Evolutionary conservation across 2,888 invertebrate species (phyloP).

Genomic region (Cataglyphis livida): DNA sequence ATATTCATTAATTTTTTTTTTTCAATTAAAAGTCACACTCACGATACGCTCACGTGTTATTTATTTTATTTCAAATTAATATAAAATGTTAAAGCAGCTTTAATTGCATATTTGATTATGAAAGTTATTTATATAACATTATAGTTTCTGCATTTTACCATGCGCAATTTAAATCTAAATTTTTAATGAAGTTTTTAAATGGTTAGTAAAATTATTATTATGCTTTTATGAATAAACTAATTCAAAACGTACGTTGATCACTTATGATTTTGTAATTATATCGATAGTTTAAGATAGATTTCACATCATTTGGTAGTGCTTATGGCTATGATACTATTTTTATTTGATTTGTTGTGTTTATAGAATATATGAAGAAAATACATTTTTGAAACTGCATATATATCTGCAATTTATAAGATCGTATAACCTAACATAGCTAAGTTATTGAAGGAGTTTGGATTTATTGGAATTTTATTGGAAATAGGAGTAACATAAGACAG

Average conservation of each 20-base stretch:
- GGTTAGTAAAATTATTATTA: neutral
- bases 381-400: neutral
- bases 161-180: neutral
- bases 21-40: conserved; percentile 1
- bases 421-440: neutral
- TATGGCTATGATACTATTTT: neutral
- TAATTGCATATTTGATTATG: neutral
- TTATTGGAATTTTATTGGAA: conserved; percentile 8
- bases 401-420: conserved; percentile 16
- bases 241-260: neutral
- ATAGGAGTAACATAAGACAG: neutral
- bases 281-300: neutral
- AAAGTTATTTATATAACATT: neutral
- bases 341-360: neutral
- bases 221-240: neutral
- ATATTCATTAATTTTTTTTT: neutral
- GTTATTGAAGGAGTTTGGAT: neutral
- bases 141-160: neutral
- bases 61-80: neutral
- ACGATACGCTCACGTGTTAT: neutral
- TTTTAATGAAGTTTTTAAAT: neutral
- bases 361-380: neutral
- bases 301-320: neutral
- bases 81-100: neutral
- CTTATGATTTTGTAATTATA: neutral